Evolutionary conservation across 2,797 vertebrate genomes (phyloP).

Genomic region (Phoebastria nigripes): DNA sequence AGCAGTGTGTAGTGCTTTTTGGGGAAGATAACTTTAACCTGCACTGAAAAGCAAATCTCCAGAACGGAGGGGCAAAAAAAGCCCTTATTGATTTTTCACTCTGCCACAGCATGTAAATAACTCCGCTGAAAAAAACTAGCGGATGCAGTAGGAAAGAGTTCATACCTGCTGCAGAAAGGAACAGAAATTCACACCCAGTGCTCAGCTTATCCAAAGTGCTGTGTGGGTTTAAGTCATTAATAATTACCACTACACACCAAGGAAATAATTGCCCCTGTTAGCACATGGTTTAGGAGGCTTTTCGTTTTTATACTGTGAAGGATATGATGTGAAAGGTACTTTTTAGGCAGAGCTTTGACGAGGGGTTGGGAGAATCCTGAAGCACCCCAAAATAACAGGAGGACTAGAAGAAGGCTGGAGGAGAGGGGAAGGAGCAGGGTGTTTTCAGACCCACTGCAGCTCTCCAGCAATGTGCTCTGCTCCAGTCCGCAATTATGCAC

Average conservation of each 20-base stretch:
- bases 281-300: background rate
- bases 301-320: background rate
- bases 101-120: background rate
- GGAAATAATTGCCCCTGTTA: background rate
- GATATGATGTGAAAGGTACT: background rate
- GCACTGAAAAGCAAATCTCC: background rate
- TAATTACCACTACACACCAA: background rate
- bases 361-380: background rate
- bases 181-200: background rate
- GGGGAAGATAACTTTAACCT: background rate
- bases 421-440: background rate
- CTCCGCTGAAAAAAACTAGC: background rate
- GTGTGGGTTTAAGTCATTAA: background rate
- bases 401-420: background rate
- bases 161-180: background rate
- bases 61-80: fast-evolving
- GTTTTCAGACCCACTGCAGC: background rate
- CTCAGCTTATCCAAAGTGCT: background rate
- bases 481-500: background rate
- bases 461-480: background rate
- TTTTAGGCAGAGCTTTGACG: background rate
- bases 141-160: background rate
- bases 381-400: background rate
- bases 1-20: background rate
- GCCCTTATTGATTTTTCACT: background rate